Evolutionary conservation across 2,113 vertebrate species (phyloP).

Genomic region (Balaenoptera acutorostrata): DNA sequence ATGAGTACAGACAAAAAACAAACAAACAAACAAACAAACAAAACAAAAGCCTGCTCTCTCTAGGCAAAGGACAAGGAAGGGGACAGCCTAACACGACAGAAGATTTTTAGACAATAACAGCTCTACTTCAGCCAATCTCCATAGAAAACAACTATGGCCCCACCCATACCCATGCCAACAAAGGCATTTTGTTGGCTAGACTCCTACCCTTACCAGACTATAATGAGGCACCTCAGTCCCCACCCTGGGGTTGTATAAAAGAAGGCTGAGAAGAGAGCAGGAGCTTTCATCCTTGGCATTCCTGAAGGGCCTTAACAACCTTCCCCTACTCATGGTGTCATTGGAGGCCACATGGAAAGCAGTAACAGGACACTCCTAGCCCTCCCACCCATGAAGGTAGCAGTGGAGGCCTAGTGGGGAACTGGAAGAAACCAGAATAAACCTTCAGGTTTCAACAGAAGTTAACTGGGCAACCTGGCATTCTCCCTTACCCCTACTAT

Average conservation of each 20-base stretch:
- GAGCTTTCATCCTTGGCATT: background rate
- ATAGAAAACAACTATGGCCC: background rate
- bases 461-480: background rate
- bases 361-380: background rate
- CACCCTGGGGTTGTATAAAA: background rate
- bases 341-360: background rate
- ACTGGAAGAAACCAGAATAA: background rate
- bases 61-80: background rate
- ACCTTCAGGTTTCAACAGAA: background rate
- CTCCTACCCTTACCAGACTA: background rate
- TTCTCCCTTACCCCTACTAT: background rate
- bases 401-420: background rate
- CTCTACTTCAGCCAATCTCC: background rate
- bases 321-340: background rate
- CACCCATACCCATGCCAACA: background rate
- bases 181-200: background rate
- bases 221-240: background rate
- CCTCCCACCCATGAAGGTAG: background rate
- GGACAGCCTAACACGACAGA: background rate
- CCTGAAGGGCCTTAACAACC: background rate
- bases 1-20: background rate
- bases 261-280: background rate
- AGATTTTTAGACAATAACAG: background rate
- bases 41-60: background rate
- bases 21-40: background rate